Evolutionary conservation across 2,888 invertebrate species (phyloP).

Genomic region (Ephialtes manifestator): DNA sequence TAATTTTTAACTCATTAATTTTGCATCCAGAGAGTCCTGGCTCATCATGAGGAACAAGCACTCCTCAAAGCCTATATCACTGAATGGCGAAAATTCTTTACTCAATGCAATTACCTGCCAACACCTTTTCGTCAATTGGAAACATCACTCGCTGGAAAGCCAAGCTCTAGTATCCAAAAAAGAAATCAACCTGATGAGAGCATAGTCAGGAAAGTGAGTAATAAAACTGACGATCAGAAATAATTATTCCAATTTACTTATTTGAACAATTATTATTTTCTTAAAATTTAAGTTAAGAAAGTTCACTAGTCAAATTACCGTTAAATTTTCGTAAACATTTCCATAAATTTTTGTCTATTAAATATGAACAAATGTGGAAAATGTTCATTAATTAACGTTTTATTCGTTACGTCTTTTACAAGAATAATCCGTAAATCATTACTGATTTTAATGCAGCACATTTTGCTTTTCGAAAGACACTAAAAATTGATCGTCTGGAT

Average conservation of each 20-base stretch:
- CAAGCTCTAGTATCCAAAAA: slow-evolving; percentile 82
- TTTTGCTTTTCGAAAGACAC: too few species aligned
- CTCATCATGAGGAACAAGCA: slow-evolving; percentile 97
- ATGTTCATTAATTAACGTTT: neutral
- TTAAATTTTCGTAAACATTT: too few species aligned
- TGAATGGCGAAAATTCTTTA: slow-evolving; percentile 99
- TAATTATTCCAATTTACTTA: neutral
- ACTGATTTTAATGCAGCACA: too few species aligned
- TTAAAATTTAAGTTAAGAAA: too few species aligned
- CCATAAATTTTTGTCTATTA: too few species aligned
- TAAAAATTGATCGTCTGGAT: neutral
- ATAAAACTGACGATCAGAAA: neutral
- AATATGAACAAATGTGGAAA: too few species aligned
- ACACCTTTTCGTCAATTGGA: slow-evolving; percentile 98
- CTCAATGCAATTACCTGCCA: slow-evolving; percentile 98
- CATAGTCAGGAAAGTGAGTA: slow-evolving; percentile 92
- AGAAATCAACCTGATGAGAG: slow-evolving; percentile 91
- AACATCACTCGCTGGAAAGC: slow-evolving; percentile 92
- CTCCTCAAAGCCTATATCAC: slow-evolving; percentile 98
- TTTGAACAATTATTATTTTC: too few species aligned
- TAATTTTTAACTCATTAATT: too few species aligned
- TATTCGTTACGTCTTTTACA: neutral
- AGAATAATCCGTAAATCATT: neutral
- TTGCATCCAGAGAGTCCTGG: slow-evolving; percentile 90
- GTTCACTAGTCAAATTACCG: neutral